phyloP scores from a whole-genome alignment of 2,797 vertebrate genomes.

The Crenuchus spilurus region DNA sequence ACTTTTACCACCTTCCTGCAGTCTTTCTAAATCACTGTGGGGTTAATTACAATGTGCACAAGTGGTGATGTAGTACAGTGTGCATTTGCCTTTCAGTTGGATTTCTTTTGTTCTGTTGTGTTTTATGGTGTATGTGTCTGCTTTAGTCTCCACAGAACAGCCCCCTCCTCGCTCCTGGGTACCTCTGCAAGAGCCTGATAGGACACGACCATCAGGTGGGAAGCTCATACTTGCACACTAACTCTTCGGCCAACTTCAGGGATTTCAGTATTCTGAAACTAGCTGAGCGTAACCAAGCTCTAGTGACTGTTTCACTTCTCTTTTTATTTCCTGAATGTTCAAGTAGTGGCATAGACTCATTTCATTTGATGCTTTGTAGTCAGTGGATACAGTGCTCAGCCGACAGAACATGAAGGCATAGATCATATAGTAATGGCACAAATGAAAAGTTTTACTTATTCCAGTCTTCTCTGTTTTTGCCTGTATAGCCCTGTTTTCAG shows the following conservation, averaged over 20 bases:
- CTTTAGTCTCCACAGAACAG: constrained; percentile 90
- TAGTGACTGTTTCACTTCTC: background rate
- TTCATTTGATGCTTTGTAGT: too few species aligned
- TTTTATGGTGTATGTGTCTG: constrained; percentile 53
- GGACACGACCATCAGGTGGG: constrained; percentile 88
- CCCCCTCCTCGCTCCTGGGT: constrained; percentile 97
- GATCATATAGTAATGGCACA: too few species aligned
- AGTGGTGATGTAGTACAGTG: background rate
- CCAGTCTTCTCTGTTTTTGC: background rate
- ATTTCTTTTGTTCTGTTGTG: background rate
- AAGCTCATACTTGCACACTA: constrained; percentile 34
- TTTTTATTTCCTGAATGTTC: background rate
- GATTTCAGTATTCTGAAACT: background rate
- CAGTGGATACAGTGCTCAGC: too few species aligned
- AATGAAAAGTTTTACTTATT: too few species aligned
- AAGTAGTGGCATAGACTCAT: too few species aligned
- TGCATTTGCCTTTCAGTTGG: background rate
- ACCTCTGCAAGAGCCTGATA: constrained; percentile 92
- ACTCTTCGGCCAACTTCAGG: background rate
- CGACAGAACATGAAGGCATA: too few species aligned
- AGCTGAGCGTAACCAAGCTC: background rate
- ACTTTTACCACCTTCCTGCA: constrained; percentile 18
- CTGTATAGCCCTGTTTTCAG: constrained; percentile 90
- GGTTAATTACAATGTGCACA: constrained; percentile 18
- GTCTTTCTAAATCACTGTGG: constrained; percentile 13